These are phyloP conservation scores for Gastracanthus pulcherrimus DNA, from an alignment of 2,888 invertebrate species.

Conservation along the genomic window DNA sequence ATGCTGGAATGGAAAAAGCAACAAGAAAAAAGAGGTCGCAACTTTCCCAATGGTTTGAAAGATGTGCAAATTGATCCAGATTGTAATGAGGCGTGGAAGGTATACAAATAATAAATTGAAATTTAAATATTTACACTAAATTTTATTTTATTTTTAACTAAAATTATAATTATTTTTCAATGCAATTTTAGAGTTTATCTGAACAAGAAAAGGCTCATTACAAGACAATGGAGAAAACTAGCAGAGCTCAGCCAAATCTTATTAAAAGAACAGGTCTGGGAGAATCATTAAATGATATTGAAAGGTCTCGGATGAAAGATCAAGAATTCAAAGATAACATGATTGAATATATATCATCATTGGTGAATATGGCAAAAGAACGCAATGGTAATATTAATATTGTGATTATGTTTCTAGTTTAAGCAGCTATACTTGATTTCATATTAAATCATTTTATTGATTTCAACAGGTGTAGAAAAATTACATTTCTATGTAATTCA, in stretches of 20 bases:
- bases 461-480: conserved; percentile 62
- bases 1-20: conserved; percentile 64
- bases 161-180: not conserved
- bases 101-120: conserved; percentile 54
- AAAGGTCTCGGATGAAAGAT: conserved; percentile 59
- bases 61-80: conserved; percentile 66
- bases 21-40: conserved; percentile 64
- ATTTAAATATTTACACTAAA: not conserved
- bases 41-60: conserved; percentile 64
- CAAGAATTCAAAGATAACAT: conserved; percentile 64
- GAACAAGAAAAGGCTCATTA: conserved; percentile 64
- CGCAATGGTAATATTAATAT: conserved; percentile 57
- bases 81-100: conserved; percentile 68
- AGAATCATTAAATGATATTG: conserved; percentile 63
- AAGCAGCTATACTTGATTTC: not conserved
- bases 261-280: conserved; percentile 70
- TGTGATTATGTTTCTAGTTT: not conserved
- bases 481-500: conserved; percentile 73
- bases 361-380: conserved; percentile 53
- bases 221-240: conserved; percentile 66
- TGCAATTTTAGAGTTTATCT: conserved; percentile 28
- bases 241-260: conserved; percentile 57
- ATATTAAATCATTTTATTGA: not conserved
- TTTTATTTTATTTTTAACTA: not conserved
- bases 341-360: conserved; percentile 63